phyloP scores from a whole-genome alignment of 2,888 invertebrate genomes.

The Lochmaea capreae region DNA sequence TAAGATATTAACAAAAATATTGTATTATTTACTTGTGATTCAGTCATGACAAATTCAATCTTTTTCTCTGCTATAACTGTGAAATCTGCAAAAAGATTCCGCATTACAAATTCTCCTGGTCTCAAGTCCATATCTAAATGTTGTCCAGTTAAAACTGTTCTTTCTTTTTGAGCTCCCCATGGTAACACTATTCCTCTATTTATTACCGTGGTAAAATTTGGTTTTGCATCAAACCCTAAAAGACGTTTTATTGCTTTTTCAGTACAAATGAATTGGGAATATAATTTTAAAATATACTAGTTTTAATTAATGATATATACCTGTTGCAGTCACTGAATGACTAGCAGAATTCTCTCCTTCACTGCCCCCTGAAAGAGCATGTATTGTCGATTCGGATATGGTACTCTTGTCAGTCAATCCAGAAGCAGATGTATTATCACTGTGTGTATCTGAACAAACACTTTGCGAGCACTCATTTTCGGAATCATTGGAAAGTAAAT shows the following conservation, averaged over 20 bases:
- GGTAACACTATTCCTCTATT: slow-evolving; percentile 76
- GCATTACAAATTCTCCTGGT: slow-evolving; percentile 96
- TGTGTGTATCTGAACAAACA: slow-evolving; percentile 63
- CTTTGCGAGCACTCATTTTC: slow-evolving; percentile 64
- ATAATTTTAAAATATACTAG: not conserved
- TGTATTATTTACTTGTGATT: slow-evolving; percentile 75
- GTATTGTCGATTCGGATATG: slow-evolving; percentile 59
- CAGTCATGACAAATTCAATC: slow-evolving; percentile 94
- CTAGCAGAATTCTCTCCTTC: slow-evolving; percentile 49
- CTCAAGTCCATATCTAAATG: slow-evolving; percentile 75
- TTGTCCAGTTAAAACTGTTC: slow-evolving; percentile 62
- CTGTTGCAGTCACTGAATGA: slow-evolving; percentile 46
- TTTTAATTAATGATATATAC: slow-evolving; percentile 35
- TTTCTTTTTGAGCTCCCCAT: slow-evolving; percentile 86
- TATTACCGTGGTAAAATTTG: slow-evolving; percentile 41
- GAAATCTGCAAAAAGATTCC: slow-evolving; percentile 94
- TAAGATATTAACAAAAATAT: not conserved
- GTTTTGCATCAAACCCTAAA: slow-evolving; percentile 50
- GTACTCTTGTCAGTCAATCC: slow-evolving; percentile 62
- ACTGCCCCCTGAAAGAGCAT: slow-evolving; percentile 55
- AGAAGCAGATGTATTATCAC: slow-evolving; percentile 63
- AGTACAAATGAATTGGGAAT: not conserved
- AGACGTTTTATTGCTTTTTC: not conserved
- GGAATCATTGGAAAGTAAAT: slow-evolving; percentile 59
- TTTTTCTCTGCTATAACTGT: slow-evolving; percentile 95